Evolutionary conservation across 2,888 invertebrate genomes (phyloP).

Genomic region (Bombylius discolor): DNA sequence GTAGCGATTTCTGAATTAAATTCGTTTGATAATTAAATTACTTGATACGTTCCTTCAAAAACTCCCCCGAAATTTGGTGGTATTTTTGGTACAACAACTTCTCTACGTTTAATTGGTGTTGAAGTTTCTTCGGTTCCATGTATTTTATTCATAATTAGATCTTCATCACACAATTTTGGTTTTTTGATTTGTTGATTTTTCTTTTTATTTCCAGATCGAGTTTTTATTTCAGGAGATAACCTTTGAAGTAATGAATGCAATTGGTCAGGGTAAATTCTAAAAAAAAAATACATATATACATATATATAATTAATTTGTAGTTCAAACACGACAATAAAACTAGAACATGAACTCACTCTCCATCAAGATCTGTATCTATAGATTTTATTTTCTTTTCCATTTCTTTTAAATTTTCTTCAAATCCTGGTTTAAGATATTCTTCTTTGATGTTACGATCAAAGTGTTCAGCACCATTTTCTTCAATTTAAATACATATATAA

Average conservation of each 20-base stretch:
- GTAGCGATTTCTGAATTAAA: background rate
- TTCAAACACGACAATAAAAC: background rate
- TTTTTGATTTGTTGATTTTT: conserved; percentile 17
- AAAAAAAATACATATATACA: too few relatives aligned
- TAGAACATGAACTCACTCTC: conserved; percentile 36
- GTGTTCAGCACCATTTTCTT: conserved; percentile 19
- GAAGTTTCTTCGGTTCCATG: conserved; percentile 28
- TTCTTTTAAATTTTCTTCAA: conserved; percentile 28
- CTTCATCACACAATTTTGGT: conserved; percentile 29
- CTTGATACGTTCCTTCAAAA: conserved; percentile 33
- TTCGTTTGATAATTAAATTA: conserved; percentile 8
- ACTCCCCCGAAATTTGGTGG: conserved; percentile 28
- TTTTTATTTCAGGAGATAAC: conserved; percentile 23
- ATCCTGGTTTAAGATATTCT: conserved; percentile 42
- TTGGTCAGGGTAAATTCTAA: conserved; percentile 32
- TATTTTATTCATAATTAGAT: conserved; percentile 32
- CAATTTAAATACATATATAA: conserved; percentile 1
- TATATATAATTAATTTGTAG: background rate
- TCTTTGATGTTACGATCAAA: conserved; percentile 37
- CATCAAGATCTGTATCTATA: conserved; percentile 43
- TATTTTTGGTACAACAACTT: conserved; percentile 23
- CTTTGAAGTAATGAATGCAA: conserved; percentile 32
- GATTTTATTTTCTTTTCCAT: conserved; percentile 26
- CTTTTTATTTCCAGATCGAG: background rate
- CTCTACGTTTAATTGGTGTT: conserved; percentile 21